A percentile compares a stretch with the other conserved stretches of the same genome.
Evolutionary conservation across 2,888 invertebrate species (phyloP).

Genomic region (Callimorpha dominula): DNA sequence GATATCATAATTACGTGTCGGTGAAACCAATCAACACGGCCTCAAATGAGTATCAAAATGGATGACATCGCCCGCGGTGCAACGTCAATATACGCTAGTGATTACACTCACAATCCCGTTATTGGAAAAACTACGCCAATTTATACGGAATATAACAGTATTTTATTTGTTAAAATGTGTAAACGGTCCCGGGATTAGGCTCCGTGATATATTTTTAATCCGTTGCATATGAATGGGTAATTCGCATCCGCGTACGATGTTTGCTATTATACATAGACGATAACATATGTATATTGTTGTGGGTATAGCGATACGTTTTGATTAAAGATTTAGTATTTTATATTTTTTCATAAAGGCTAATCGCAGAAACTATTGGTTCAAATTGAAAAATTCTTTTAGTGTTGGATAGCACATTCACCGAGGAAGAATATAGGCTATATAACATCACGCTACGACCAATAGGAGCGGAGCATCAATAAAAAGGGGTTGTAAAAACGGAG

Average conservation of each 20-base stretch:
- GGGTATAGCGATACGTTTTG: neutral
- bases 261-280: neutral
- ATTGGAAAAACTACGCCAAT: constrained; percentile 16
- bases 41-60: constrained; percentile 46
- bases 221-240: constrained; percentile 10
- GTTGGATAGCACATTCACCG: too few relatives aligned
- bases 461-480: too few relatives aligned
- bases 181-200: constrained; percentile 16
- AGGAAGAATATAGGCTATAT: too few relatives aligned
- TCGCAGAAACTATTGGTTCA: too few relatives aligned
- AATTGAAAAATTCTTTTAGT: too few relatives aligned
- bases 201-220: constrained; percentile 22
- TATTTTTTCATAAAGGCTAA: neutral
- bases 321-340: neutral
- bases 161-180: constrained; percentile 20
- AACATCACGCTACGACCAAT: too few relatives aligned
- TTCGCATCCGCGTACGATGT: constrained; percentile 8
- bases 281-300: neutral
- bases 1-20: constrained; percentile 31
- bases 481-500: too few relatives aligned
- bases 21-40: constrained; percentile 38
- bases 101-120: constrained; percentile 19
- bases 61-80: constrained; percentile 38
- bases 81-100: constrained; percentile 39
- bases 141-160: constrained; percentile 18